Evolutionary conservation across 2,113 vertebrate species (phyloP), one percentile per base, ranked within the genome.

Genomic region (Clarias batrachus): DNA sequence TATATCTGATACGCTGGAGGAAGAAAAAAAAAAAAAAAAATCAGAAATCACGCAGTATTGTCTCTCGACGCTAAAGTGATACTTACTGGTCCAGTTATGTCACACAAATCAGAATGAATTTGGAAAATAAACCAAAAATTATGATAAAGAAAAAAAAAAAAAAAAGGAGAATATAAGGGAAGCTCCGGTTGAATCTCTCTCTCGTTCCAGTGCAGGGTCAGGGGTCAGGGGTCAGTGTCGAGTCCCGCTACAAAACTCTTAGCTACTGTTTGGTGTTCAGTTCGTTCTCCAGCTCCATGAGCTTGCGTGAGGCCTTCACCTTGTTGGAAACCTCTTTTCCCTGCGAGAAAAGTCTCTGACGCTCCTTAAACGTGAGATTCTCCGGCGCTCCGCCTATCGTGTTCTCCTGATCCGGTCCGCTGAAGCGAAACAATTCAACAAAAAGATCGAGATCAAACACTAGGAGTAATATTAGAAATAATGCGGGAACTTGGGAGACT

Each of bases 201-300:
- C 63, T 84, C 37, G 37, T 79, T 82, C 78, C 87, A 86, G 88
- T 85, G 77, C 81, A 86, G 48, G 48, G 48, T 48, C 48, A 48
- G 48, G 48, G 84, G 76, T 86, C 73, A 66, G 68, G 60, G 90
- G 87, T 84, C 90, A 76, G 92, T 88, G 11, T 23, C 85, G 77
- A 91, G 59, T 89, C 82, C 87, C 17, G 57, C 83, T 93, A 91
- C 16, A 33, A 94, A 93, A 91, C n/a, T 83, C 66, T 48, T 74
- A 86, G 82, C 91, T 94, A 94, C 92, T 96, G 94, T 89, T 99
- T 99, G 62, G 97, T 99, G 94, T 98, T 98, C 90, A 99, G 95
- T 90, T 99, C 98, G 81, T 97, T 98, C 94, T 99, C 98, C 95
- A 99, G 96, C 92, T 99, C 98, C 93, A 96, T 99, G 82, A 99